Evolutionary conservation across 2,888 invertebrate genomes (phyloP).

Genomic region (Pemphredon lugubris): DNA sequence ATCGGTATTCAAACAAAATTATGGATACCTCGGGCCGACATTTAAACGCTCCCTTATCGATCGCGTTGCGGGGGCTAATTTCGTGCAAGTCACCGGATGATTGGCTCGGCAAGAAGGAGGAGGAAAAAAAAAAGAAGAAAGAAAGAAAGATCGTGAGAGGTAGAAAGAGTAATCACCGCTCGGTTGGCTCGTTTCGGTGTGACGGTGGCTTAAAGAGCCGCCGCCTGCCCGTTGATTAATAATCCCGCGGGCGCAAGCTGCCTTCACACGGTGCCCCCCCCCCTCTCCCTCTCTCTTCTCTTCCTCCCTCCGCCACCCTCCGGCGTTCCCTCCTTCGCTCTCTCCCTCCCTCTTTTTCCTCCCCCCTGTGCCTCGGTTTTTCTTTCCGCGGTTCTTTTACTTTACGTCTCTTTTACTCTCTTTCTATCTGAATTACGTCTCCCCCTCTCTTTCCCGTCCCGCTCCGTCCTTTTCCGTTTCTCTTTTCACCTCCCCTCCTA

Average conservation of each 20-base stretch:
- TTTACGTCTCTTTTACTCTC: not conserved
- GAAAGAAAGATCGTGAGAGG: slow-evolving; percentile 34
- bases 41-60: slow-evolving; percentile 55
- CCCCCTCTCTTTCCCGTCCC: too few species aligned
- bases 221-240: slow-evolving; percentile 66
- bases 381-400: not conserved
- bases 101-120: slow-evolving; percentile 33
- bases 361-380: not conserved
- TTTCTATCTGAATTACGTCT: too few species aligned
- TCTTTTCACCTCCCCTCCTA: not conserved
- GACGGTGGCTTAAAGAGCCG: slow-evolving; percentile 58
- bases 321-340: not conserved
- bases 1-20: slow-evolving; percentile 34
- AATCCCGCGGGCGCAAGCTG: slow-evolving; percentile 59
- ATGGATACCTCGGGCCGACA: slow-evolving; percentile 9
- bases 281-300: not conserved
- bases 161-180: slow-evolving; percentile 44
- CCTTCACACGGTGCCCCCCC: slow-evolving; percentile 42
- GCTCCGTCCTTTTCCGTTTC: not conserved
- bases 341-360: not conserved
- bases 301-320: not conserved
- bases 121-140: slow-evolving; percentile 30
- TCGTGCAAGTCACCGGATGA: slow-evolving; percentile 62
- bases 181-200: slow-evolving; percentile 40
- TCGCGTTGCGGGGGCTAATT: slow-evolving; percentile 55